Evolutionary conservation across 2,113 vertebrate genomes (phyloP).

Genomic region (Atlantisia rogersi): DNA sequence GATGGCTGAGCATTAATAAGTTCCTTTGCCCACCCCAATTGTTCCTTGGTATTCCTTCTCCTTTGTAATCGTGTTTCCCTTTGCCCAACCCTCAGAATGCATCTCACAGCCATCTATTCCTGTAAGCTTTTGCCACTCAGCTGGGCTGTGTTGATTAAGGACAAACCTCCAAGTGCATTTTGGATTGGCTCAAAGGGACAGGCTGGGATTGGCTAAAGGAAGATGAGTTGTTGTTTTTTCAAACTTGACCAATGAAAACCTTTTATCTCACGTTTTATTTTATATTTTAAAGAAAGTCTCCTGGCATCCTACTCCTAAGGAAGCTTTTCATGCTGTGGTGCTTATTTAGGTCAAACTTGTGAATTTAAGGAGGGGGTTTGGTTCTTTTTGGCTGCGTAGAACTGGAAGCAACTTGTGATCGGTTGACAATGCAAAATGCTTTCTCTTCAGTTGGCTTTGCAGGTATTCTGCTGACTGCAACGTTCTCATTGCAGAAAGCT

Average conservation of each 20-base stretch:
- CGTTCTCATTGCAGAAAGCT: constrained; percentile 63
- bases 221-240: constrained; percentile 57
- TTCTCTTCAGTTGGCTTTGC: constrained; percentile 69
- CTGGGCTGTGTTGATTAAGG: constrained; percentile 51
- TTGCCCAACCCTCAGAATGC: constrained; percentile 1
- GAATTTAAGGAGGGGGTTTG: constrained; percentile 65
- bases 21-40: constrained; percentile 46
- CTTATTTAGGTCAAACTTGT: constrained; percentile 78
- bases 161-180: constrained; percentile 29
- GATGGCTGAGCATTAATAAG: constrained; percentile 58
- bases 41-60: constrained; percentile 42
- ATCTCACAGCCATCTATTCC: constrained; percentile 43
- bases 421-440: constrained; percentile 55
- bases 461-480: constrained; percentile 61
- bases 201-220: constrained; percentile 71
- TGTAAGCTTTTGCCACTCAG: constrained; percentile 4
- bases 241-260: constrained; percentile 77
- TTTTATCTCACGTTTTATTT: constrained; percentile 70
- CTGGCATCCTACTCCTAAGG: constrained; percentile 68
- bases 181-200: constrained; percentile 66
- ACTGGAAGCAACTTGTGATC: constrained; percentile 69
- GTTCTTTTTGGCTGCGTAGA: constrained; percentile 65
- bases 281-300: constrained; percentile 53
- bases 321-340: constrained; percentile 76
- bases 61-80: constrained; percentile 35